A percentile compares a stretch with the other conserved stretches of the same genome.
Evolutionary conservation across 2,888 invertebrate genomes (phyloP).

Genomic region (Drosophila histrio): DNA sequence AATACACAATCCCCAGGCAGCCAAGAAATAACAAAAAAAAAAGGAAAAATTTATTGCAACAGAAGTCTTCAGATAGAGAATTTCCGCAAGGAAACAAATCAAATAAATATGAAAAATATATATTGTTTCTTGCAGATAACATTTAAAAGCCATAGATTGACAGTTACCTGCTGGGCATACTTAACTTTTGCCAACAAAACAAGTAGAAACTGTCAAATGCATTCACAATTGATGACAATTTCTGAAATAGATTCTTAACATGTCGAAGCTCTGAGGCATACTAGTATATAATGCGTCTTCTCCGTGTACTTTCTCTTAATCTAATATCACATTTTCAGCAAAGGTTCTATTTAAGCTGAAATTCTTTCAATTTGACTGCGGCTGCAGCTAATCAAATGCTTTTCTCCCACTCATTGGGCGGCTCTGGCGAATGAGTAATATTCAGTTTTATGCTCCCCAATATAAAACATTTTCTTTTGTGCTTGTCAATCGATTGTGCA

Average conservation of each 20-base stretch:
- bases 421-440: conserved; percentile 64
- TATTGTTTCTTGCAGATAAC: neutral
- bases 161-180: conserved; percentile 1
- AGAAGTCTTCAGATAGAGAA: neutral
- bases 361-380: conserved; percentile 21
- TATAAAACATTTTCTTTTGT: conserved; percentile 58
- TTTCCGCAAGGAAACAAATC: neutral
- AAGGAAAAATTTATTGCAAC: neutral
- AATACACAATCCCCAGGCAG: conserved; percentile 2
- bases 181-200: neutral
- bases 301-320: neutral
- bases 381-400: conserved; percentile 59
- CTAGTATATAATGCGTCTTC: neutral
- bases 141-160: neutral
- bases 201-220: neutral
- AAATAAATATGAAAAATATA: neutral
- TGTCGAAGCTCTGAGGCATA: neutral
- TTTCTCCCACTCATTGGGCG: neutral
- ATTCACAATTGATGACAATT: neutral
- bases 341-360: conserved; percentile 10
- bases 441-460: conserved; percentile 45
- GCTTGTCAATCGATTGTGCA: conserved; percentile 49
- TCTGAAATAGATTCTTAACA: neutral
- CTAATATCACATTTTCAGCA: neutral
- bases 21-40: neutral